Percentiles rank a stretch among this genome's conserved stretches.
phyloP scores from a whole-genome alignment of 2,888 invertebrate genomes.

The Lumbricus terrestris region DNA sequence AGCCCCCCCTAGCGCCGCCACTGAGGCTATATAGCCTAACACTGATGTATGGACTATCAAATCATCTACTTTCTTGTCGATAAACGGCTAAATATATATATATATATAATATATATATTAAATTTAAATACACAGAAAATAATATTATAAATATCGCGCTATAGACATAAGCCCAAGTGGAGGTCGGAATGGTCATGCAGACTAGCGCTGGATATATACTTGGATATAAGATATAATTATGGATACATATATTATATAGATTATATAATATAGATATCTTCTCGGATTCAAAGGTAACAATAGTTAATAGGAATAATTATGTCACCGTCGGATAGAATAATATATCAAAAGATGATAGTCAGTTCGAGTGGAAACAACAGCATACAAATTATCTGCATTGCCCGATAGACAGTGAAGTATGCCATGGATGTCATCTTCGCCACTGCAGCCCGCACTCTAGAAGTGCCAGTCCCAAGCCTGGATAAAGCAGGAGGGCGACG shows the following conservation, averaged over 20 bases:
- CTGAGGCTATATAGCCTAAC: no score
- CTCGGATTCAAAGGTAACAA: background rate
- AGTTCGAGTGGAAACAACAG: background rate
- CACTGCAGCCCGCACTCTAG: no score
- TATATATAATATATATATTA: background rate
- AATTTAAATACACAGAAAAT: background rate
- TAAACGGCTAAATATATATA: background rate
- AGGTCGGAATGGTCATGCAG: background rate
- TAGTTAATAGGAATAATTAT: background rate
- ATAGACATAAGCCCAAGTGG: no score
- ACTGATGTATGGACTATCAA: background rate
- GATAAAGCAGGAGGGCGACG: no score
- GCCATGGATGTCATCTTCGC: no score
- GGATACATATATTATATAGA: no score
- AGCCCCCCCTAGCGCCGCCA: no score
- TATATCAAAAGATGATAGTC: background rate
- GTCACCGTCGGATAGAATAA: background rate
- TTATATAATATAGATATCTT: no score
- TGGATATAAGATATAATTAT: background rate
- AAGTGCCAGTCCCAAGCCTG: no score
- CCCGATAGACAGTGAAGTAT: background rate
- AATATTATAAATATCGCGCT: no score
- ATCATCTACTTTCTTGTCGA: background rate
- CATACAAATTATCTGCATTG: background rate
- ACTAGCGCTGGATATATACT: background rate